A percentile compares a stretch with the other conserved stretches of the same genome.
phyloP scores from a whole-genome alignment of 2,113 vertebrate genomes.

The Cyanoderma ruficeps region DNA sequence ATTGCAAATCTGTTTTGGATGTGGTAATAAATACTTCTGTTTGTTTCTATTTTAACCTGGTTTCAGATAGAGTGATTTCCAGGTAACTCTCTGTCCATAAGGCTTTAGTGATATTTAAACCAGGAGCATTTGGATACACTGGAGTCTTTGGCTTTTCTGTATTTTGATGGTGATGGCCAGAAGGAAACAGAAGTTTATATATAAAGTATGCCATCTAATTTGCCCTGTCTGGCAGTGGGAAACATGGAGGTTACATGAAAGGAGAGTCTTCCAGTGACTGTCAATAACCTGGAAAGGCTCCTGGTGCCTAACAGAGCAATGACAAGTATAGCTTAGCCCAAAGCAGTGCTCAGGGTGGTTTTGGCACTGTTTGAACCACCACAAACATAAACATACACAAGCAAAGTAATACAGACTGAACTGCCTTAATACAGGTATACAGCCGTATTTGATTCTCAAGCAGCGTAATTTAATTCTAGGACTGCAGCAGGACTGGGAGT shows the following conservation, averaged over 20 bases:
- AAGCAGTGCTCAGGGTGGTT: neutral
- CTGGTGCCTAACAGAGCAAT: neutral
- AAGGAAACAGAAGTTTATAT: neutral
- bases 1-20: neutral
- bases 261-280: neutral
- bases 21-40: neutral
- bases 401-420: neutral
- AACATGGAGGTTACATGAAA: neutral
- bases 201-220: neutral
- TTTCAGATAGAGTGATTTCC: neutral
- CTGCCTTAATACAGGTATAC: neutral
- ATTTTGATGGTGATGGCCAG: neutral
- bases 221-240: neutral
- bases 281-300: neutral
- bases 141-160: neutral
- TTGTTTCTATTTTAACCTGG: neutral
- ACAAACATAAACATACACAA: neutral
- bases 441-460: neutral
- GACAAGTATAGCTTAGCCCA: neutral
- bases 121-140: neutral
- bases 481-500: neutral
- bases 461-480: neutral
- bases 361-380: neutral
- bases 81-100: neutral
- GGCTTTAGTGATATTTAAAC: neutral